Evolutionary conservation across 2,797 vertebrate genomes (phyloP).

Genomic region (Sebastiscus tertius): DNA sequence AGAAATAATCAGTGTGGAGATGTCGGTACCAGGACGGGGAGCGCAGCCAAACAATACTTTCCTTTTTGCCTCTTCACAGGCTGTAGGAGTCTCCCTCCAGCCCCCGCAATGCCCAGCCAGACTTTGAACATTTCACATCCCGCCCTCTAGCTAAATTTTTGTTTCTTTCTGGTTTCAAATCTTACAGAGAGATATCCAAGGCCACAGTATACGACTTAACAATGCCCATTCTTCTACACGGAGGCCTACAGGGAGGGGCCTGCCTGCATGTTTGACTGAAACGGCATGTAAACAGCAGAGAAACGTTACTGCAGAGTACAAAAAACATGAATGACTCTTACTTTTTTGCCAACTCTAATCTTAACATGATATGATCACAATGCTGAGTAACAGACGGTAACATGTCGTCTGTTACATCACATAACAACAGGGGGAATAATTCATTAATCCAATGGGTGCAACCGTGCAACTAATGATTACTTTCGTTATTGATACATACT

Average conservation of each 20-base stretch:
- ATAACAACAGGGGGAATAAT: not conserved
- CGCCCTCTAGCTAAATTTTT: conserved; percentile 24
- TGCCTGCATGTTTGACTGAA: conserved; percentile 5
- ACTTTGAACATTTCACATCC: conserved; percentile 72
- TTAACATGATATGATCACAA: not conserved
- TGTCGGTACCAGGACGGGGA: conserved; percentile 76
- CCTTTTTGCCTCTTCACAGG: conserved; percentile 63
- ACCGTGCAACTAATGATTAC: not conserved
- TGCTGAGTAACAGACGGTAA: not conserved
- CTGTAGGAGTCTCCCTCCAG: conserved; percentile 67
- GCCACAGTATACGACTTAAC: conserved; percentile 41
- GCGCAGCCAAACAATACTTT: conserved; percentile 63
- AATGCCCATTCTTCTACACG: conserved; percentile 61
- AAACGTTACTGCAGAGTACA: not conserved
- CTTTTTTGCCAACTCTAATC: not conserved
- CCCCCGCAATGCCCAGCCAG: conserved; percentile 52
- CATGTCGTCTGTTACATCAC: not conserved
- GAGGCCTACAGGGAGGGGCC: conserved; percentile 17
- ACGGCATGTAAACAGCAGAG: conserved; percentile 2
- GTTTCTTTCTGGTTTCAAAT: conserved; percentile 58
- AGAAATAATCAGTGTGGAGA: conserved; percentile 62
- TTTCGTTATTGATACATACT: not conserved
- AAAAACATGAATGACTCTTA: not conserved
- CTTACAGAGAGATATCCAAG: conserved; percentile 31
- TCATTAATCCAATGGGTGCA: not conserved